phyloP scores from a whole-genome alignment of 2,888 invertebrate species.

The Napeogenes sylphis region DNA sequence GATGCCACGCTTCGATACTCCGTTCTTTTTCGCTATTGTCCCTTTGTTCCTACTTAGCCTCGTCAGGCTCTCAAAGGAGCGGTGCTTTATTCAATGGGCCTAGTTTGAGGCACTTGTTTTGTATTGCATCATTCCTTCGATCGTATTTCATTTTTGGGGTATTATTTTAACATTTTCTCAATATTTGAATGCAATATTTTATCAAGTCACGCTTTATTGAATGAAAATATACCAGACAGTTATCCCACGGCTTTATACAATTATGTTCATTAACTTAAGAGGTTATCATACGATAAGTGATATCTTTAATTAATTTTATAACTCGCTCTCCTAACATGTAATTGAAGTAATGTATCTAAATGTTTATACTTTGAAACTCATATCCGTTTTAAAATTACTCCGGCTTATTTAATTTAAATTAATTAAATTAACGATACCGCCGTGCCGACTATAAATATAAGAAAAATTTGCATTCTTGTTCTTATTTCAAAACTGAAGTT shows the following conservation, averaged over 20 bases:
- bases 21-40: constrained; percentile 68
- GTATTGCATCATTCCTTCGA: constrained; percentile 66
- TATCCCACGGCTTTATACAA: too few species aligned
- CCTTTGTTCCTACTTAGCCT: constrained; percentile 63
- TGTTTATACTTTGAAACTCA: constrained; percentile 4
- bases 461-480: constrained; percentile 67
- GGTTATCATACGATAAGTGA: too few species aligned
- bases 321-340: not conserved
- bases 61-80: constrained; percentile 62
- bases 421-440: constrained; percentile 23
- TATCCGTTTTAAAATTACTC: constrained; percentile 7
- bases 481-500: constrained; percentile 64
- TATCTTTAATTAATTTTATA: not conserved
- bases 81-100: constrained; percentile 58
- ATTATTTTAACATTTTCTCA: too few species aligned
- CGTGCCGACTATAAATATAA: constrained; percentile 22
- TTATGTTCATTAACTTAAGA: too few species aligned
- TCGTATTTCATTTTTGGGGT: constrained; percentile 47
- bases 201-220: too few species aligned
- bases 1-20: constrained; percentile 72
- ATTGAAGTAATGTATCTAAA: not conserved
- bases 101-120: constrained; percentile 68
- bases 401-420: constrained; percentile 22
- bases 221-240: too few species aligned
- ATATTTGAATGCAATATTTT: too few species aligned